Evolutionary conservation across 37 sponge, comb jelly and placozoan genomes (phyloP).

Genomic region (Eunapius fragilis): DNA sequence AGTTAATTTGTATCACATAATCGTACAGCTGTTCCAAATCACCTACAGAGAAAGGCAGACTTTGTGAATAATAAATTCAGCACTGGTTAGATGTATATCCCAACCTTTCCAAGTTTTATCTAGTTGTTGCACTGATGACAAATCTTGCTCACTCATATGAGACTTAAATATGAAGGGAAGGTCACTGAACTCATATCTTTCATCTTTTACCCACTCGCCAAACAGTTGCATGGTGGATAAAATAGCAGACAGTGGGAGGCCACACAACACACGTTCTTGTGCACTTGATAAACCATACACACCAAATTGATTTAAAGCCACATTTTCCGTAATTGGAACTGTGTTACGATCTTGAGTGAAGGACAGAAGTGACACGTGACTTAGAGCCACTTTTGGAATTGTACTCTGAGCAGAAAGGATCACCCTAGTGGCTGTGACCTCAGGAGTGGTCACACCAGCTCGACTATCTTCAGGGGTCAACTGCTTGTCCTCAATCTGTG

Average conservation of each 20-base stretch:
- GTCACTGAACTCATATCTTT: slow-evolving; percentile 64
- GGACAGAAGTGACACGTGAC: background rate
- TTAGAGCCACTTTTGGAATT: background rate
- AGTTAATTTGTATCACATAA: background rate
- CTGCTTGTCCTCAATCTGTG: no score
- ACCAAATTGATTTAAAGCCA: slow-evolving; percentile 34
- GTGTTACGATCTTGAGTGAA: background rate
- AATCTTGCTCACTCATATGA: slow-evolving; percentile 43
- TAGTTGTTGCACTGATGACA: slow-evolving; percentile 6
- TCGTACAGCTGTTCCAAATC: background rate
- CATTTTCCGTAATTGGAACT: background rate
- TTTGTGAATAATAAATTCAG: background rate
- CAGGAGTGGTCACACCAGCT: no score
- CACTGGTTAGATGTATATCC: no score
- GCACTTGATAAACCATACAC: slow-evolving; percentile 5
- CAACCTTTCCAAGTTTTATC: slow-evolving; percentile 8
- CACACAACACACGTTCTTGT: slow-evolving; percentile 21
- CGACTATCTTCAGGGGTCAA: no score
- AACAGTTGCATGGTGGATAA: slow-evolving; percentile 42
- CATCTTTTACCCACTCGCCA: slow-evolving; percentile 64
- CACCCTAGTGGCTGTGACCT: no score
- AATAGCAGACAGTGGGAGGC: slow-evolving; percentile 21
- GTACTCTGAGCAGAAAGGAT: background rate
- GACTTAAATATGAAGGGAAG: slow-evolving; percentile 66
- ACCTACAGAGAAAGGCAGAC: background rate